These are phyloP conservation scores for Hypomecis punctinalis DNA, from an alignment of 2,888 invertebrate species.

Conservation along the genomic window DNA sequence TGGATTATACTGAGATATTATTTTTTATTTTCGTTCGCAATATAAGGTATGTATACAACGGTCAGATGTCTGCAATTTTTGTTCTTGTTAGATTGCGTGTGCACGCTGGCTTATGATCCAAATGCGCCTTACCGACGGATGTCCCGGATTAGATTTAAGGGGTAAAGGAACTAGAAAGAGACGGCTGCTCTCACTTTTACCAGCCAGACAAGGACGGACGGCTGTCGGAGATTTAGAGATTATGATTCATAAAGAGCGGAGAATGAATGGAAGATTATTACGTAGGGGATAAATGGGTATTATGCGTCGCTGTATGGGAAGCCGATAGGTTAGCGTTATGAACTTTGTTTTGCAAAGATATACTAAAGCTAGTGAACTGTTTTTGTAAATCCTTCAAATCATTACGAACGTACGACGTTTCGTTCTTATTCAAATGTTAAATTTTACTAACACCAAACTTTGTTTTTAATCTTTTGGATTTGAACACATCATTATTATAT, in stretches of 20 bases:
- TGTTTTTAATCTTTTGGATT: no score
- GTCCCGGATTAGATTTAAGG: conserved; percentile 84
- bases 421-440: no score
- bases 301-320: conserved; percentile 56
- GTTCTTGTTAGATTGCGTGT: conserved; percentile 43
- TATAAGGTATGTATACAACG: background rate
- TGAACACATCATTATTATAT: no score
- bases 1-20: background rate
- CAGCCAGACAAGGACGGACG: conserved; percentile 64
- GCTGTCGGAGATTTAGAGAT: conserved; percentile 80
- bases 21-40: background rate
- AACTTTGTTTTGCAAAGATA: conserved; percentile 43
- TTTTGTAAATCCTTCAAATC: no score
- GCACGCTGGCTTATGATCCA: conserved; percentile 55
- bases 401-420: no score
- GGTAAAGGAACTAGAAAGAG: conserved; percentile 79
- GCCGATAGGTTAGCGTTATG: conserved; percentile 54
- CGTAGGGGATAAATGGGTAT: conserved; percentile 74
- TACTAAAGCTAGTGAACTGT: no score
- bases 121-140: conserved; percentile 76
- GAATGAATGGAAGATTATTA: conserved; percentile 84
- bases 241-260: conserved; percentile 83
- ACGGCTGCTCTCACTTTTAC: conserved; percentile 56
- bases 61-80: background rate
- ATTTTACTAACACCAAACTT: no score